A percentile compares a stretch with the other conserved stretches of the same genome.
These are phyloP conservation scores for Zaprionus africanus DNA, from an alignment of 1,140 invertebrate genomes.

Conservation along the genomic window DNA sequence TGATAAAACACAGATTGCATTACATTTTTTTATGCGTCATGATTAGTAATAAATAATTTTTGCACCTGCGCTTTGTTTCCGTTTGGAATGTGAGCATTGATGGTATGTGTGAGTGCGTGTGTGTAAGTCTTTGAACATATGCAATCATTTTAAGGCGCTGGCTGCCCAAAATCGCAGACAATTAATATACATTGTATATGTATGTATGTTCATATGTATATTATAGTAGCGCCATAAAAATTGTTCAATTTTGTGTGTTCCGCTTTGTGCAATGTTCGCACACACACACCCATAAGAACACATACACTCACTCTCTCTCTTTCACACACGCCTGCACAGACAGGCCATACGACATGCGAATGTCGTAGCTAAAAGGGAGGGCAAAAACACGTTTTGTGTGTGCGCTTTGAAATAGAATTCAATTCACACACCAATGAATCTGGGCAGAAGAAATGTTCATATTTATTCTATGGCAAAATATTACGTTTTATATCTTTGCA, in stretches of 20 bases:
- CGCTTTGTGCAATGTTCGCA: slow-evolving; percentile 29
- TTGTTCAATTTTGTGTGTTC: slow-evolving; percentile 36
- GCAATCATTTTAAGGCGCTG: slow-evolving; percentile 34
- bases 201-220: slow-evolving; percentile 2
- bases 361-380: slow-evolving; percentile 52
- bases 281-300: slow-evolving; percentile 13
- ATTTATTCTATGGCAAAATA: slow-evolving; percentile 12
- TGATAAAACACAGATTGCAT: slow-evolving; percentile 63
- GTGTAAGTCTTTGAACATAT: slow-evolving; percentile 8
- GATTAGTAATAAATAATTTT: slow-evolving; percentile 45
- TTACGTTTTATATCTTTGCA: slow-evolving; percentile 11
- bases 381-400: slow-evolving; percentile 75
- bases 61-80: slow-evolving; percentile 74
- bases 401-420: slow-evolving; percentile 38
- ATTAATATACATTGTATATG: slow-evolving; percentile 21
- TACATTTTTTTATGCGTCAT: slow-evolving; percentile 61
- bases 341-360: slow-evolving; percentile 60
- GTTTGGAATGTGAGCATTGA: slow-evolving; percentile 49
- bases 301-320: not conserved
- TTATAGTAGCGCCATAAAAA: slow-evolving; percentile 29
- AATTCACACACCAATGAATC: slow-evolving; percentile 53
- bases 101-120: slow-evolving; percentile 18
- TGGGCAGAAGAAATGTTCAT: slow-evolving; percentile 27
- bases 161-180: slow-evolving; percentile 22
- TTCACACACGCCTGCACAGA: slow-evolving; percentile 14